These are phyloP conservation scores for Rhynchomys soricoides DNA, from an alignment of 2,113 vertebrate genomes.

Conservation along the genomic window DNA sequence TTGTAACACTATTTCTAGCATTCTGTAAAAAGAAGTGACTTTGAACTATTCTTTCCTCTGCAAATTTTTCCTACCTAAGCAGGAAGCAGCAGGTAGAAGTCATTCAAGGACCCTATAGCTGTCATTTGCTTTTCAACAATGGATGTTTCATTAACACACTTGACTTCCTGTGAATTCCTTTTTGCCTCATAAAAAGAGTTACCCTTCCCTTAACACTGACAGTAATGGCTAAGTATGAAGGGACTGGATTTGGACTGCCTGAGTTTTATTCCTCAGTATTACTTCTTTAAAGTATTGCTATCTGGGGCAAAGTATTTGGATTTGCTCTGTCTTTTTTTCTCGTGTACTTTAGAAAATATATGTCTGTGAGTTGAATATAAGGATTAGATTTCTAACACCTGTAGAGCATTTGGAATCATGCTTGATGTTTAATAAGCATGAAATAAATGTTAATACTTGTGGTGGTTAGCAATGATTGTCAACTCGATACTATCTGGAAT, in stretches of 20 bases:
- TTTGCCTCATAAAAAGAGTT: neutral
- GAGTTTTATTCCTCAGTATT: neutral
- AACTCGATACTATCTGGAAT: neutral
- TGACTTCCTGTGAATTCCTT: constrained; percentile 41
- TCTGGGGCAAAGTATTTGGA: neutral
- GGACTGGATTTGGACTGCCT: neutral
- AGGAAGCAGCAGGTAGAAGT: constrained; percentile 61
- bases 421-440: neutral
- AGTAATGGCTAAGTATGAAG: neutral
- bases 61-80: constrained; percentile 60
- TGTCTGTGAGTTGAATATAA: neutral
- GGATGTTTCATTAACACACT: constrained; percentile 67
- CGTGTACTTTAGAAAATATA: neutral
- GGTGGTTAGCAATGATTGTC: neutral
- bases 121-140: constrained; percentile 60
- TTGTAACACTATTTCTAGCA: constrained; percentile 48
- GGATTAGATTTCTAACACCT: neutral
- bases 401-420: neutral
- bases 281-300: neutral
- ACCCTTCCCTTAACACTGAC: neutral
- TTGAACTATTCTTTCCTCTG: constrained; percentile 65
- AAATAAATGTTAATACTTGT: neutral
- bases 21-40: constrained; percentile 58
- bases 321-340: constrained; percentile 1
- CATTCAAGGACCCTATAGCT: constrained; percentile 23